Conservation (phyloP, 2,888 invertebrate species). For the Chrysolina americana region DNA sequence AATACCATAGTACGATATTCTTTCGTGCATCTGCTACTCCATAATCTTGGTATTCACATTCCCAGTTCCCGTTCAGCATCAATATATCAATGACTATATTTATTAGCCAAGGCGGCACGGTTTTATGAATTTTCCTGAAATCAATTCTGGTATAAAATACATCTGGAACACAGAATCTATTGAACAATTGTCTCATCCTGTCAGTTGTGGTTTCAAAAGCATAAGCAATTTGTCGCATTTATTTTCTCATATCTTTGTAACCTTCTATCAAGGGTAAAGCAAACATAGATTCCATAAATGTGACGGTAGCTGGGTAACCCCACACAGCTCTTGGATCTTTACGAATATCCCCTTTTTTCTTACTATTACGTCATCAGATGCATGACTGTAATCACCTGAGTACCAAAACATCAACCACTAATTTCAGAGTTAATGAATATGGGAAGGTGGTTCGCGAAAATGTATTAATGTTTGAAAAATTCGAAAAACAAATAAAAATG, state of each 20-base stretch:
- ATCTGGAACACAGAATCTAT: neutral
- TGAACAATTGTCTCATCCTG: neutral
- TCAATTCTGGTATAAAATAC: neutral
- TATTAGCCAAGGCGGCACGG: neutral
- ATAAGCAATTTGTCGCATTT: neutral
- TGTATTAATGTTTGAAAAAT: too few species aligned
- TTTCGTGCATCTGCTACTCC: neutral
- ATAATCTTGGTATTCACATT: neutral
- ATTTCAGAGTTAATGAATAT: too few species aligned
- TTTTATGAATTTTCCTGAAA: neutral
- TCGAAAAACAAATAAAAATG: too few species aligned
- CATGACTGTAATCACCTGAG: too few species aligned
- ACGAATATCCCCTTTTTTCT: too few species aligned
- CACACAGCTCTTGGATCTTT: neutral
- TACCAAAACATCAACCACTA: too few species aligned
- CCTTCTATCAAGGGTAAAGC: neutral
- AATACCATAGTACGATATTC: too few species aligned
- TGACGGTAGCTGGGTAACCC: neutral
- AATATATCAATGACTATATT: neutral
- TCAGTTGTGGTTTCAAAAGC: neutral
- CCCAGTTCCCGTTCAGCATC: neutral
- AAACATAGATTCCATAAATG: neutral
- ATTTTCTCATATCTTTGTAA: neutral
- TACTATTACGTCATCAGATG: too few species aligned
- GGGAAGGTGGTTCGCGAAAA: too few species aligned